Evolutionary conservation across 2,888 invertebrate genomes (phyloP), one percentile per base, ranked within the genome.

Genomic region (Campoplex capitator): DNA sequence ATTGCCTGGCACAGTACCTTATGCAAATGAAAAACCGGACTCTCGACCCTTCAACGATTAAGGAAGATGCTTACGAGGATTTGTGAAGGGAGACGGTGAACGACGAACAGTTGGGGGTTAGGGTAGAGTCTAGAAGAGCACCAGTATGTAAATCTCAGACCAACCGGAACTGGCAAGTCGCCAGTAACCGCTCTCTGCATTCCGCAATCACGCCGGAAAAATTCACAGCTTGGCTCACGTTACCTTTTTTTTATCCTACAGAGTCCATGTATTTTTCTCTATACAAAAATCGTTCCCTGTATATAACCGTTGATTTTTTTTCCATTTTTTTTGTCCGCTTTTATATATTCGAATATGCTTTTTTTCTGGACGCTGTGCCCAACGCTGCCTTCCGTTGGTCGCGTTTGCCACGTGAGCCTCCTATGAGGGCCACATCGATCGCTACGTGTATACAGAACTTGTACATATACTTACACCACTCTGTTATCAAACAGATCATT

Each of bases 131-230:
- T 38, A 23, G 28, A 56, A 45, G 67, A 79, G 70, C 38, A 74
- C 68, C 80, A 70, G 78, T 89, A 89, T 89, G 89, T 85, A 88
- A 86, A 89, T 89, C 85, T 79, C 67, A 80, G 76, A 75, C 62
- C 71, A 84, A 87, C 87, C 87, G 83, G 77, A 38, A 79, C 81
- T 89, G 89, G 89, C 89, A 85, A 80, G 77, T 73, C 65, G 89
- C 89, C 89, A 89, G 85, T 81, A 80, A 83, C 68, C 80, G 76
- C 38, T 68, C 82, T 78, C 75, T 48, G 81, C 73, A 82, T 81
- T 85, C 81, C 82, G 87, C 87, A 88, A 88, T 88, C 86, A 85
- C 81, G 81, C 73, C 71, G 73, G 79, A 86, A 88, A 86, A 86
- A 88, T 86, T 86, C 84, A 75, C 75, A 86, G 88, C 82, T 84